Conservation (phyloP, 2,888 invertebrate species). For the Hedya salicella region DNA sequence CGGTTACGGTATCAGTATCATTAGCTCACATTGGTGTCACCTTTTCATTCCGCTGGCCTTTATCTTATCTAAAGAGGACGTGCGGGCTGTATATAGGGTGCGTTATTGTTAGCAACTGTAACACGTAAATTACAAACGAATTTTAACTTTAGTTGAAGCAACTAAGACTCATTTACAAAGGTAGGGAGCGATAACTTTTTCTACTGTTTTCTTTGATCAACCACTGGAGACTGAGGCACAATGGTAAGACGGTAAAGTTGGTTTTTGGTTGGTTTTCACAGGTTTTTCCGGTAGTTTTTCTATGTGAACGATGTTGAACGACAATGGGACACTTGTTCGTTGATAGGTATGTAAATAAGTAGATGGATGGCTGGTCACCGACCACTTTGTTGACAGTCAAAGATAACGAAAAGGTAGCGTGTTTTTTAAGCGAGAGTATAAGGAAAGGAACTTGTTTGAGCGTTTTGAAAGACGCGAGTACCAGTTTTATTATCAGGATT, state of each 20-base stretch:
- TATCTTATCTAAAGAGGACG: conserved; percentile 85
- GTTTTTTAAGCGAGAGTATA: neutral
- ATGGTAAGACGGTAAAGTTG: conserved; percentile 46
- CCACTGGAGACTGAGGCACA: conserved; percentile 48
- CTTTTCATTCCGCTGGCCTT: conserved; percentile 75
- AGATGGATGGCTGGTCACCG: conserved; percentile 81
- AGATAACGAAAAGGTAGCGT: conserved; percentile 54
- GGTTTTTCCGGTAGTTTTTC: conserved; percentile 78
- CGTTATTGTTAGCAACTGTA: conserved; percentile 70
- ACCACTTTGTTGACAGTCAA: conserved; percentile 61
- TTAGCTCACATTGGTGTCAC: conserved; percentile 79
- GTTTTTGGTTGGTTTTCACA: conserved; percentile 49
- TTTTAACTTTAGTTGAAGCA: conserved; percentile 47
- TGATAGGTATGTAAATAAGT: conserved; percentile 82
- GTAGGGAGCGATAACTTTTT: conserved; percentile 49
- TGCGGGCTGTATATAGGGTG: conserved; percentile 78
- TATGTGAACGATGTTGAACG: conserved; percentile 66
- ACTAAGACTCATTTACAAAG: conserved; percentile 47
- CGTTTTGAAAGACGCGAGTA: neutral
- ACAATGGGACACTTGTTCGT: conserved; percentile 79
- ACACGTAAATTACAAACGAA: conserved; percentile 42
- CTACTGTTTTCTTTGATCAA: conserved; percentile 58
- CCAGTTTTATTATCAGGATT: neutral
- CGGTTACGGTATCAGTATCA: conserved; percentile 68
- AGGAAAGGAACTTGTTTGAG: neutral